Evolutionary conservation across 2,888 invertebrate genomes (phyloP).

Genomic region (Cerastis leucographa): DNA sequence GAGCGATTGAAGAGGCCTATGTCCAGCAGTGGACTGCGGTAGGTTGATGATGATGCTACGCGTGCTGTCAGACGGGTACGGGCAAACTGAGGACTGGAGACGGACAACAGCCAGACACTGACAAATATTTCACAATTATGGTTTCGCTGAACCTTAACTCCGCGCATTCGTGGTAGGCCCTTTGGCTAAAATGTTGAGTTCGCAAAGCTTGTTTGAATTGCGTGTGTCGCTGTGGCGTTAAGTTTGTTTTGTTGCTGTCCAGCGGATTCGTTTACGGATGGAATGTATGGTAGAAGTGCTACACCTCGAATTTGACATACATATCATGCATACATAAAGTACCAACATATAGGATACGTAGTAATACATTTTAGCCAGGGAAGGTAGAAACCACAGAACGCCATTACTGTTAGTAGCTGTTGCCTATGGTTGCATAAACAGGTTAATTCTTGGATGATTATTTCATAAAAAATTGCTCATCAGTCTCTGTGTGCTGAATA

Average conservation of each 20-base stretch:
- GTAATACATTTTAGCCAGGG: background rate
- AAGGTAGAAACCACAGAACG: background rate
- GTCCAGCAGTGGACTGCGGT: no score
- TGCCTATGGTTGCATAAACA: background rate
- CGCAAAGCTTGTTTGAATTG: conserved; percentile 51
- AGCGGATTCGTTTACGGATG: conserved; percentile 31
- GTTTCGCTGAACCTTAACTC: background rate
- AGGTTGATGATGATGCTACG: no score
- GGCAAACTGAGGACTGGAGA: background rate
- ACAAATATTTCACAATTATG: background rate
- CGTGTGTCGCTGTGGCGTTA: conserved; percentile 31
- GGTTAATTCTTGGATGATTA: background rate
- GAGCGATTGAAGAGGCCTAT: no score
- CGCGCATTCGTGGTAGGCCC: background rate
- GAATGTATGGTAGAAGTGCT: background rate
- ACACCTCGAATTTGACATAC: background rate
- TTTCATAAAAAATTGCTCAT: background rate
- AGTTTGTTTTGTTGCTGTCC: conserved; percentile 26
- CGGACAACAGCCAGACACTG: background rate
- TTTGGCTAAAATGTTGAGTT: conserved; percentile 43
- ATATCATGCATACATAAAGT: background rate
- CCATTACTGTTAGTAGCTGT: background rate
- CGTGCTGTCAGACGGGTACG: background rate
- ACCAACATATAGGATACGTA: no score
- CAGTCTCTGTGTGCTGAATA: background rate